These are phyloP conservation scores for Drosophila dunni DNA, from an alignment of 1,140 invertebrate genomes.

Conservation along the genomic window DNA sequence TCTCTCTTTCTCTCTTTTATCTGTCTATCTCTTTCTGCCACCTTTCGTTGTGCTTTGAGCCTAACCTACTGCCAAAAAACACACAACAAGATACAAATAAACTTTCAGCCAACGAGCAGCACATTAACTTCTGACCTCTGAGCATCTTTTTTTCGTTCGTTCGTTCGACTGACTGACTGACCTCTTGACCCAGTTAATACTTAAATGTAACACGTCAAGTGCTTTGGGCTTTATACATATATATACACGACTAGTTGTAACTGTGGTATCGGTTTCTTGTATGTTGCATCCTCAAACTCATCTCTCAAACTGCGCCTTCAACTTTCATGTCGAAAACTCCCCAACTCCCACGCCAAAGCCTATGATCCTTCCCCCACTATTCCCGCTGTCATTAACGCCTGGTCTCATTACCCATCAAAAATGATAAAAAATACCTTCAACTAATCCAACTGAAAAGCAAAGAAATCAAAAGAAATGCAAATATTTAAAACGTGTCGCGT, in stretches of 20 bases:
- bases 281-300: conserved; percentile 69
- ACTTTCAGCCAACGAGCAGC: conserved; percentile 13
- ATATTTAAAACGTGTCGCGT: neutral
- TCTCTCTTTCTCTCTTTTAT: conserved; percentile 6
- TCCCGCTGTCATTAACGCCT: neutral
- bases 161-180: conserved; percentile 4
- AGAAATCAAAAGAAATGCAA: no score
- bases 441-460: neutral
- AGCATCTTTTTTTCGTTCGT: neutral
- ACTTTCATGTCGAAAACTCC: conserved; percentile 44
- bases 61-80: conserved; percentile 4
- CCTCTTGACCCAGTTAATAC: conserved; percentile 47
- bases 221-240: conserved; percentile 11
- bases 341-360: neutral
- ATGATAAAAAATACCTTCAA: neutral
- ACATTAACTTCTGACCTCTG: conserved; percentile 55
- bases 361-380: neutral
- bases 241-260: neutral
- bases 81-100: neutral
- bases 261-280: conserved; percentile 37
- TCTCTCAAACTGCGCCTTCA: conserved; percentile 51
- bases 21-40: conserved; percentile 1
- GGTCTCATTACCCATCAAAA: neutral
- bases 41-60: neutral
- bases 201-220: conserved; percentile 9